Conservation (phyloP, 2,888 invertebrate species). For the Drosophila lutescens region DNA sequence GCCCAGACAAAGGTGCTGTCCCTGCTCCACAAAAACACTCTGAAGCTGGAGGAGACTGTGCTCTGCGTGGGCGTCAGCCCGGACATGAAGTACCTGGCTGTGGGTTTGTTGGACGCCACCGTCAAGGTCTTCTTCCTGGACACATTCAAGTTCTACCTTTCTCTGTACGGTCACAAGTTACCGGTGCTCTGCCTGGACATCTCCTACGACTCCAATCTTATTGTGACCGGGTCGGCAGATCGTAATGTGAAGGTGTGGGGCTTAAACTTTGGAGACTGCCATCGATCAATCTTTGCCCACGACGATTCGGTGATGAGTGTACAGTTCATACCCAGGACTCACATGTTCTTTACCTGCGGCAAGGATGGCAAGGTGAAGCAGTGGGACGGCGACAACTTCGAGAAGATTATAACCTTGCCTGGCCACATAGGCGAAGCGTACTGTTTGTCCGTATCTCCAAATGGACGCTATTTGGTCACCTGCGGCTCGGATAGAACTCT, state of each 20-base stretch:
- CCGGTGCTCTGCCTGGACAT: constrained; percentile 97
- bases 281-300: constrained; percentile 97
- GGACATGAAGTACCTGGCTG: constrained; percentile 94
- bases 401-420: constrained; percentile 94
- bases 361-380: constrained; percentile 97
- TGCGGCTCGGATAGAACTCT: constrained; percentile 95
- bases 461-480: constrained; percentile 90
- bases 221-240: constrained; percentile 98
- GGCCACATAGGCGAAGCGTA: constrained; percentile 92
- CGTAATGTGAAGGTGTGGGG: constrained; percentile 99
- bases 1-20: constrained; percentile 88
- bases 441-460: constrained; percentile 90
- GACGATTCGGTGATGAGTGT: constrained; percentile 96
- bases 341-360: constrained; percentile 96
- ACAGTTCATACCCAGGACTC: constrained; percentile 95
- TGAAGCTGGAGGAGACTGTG: constrained; percentile 95
- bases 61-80: constrained; percentile 93
- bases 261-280: constrained; percentile 99
- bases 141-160: constrained; percentile 97
- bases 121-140: constrained; percentile 98
- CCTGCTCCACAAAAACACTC: constrained; percentile 90
- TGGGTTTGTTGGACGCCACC: constrained; percentile 95
- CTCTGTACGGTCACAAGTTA: constrained; percentile 97
- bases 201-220: constrained; percentile 92
- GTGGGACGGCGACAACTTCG: constrained; percentile 97